Evolutionary conservation across 2,888 invertebrate genomes (phyloP), one percentile per base, ranked within the genome.

Genomic region (Aphelenchoides bicaudatus): DNA sequence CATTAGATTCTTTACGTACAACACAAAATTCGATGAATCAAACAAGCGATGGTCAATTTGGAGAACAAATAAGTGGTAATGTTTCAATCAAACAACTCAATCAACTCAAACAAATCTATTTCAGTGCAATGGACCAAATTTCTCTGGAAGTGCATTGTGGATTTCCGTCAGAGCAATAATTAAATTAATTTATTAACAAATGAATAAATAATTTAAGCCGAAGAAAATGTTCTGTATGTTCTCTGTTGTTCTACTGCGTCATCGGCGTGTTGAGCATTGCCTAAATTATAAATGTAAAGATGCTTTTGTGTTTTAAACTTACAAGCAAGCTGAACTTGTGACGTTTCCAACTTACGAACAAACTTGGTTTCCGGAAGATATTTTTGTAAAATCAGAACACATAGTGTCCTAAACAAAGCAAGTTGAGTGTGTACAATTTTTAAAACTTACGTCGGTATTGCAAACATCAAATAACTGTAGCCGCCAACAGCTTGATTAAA

Each of bases 381-480:
- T 19, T 51, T 21, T 19, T 54, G 4, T 2, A 54, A 25, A 21
- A 54, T 52, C n/a, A 13, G 25, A 51, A 52, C 52, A 21, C 50
- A 46, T 3, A 52, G 19, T 21, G 52, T 52, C 21, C 50, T 49
- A 50, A 56, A 52, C 23, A 2, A 56, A 13, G 13, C 16, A 16
- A 13, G 16, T 34, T 10, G 34, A 34, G 10, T 10, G 34, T n/a
- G 34, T 10, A 10, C 34, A n/a, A 10, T n/a, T n/a, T 34, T 51
- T 51, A 31, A 59, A 4, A 63, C 62, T 64, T 61, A 60, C 60
- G 60, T 60, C 1, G 74, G 74, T 38, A 74, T 46, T 21, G 73
- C 73, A 46, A 74, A 74, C 16, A 74, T 51, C 16, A 73, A 34
- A 59, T 73, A 74, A 49, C 71, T 71, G 69, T 70, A 74, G 37